Base-by-base conservation (phyloP, 2,113 vertebrate species). In the Gallinago undulata region DNA sequence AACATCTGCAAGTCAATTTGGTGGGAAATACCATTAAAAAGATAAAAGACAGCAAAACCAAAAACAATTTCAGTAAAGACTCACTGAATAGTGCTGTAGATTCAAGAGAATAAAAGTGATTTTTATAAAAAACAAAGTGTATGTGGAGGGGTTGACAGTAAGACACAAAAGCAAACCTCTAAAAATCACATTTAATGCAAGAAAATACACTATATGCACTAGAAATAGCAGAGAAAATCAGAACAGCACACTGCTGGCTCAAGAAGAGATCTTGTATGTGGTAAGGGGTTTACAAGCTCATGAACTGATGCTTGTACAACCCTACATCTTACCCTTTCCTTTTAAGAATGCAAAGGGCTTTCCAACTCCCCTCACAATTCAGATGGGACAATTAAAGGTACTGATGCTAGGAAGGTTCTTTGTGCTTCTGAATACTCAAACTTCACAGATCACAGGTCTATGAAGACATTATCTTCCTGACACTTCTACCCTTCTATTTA, bases 11-110 rank as follows among this genome's bases (percentile, higher is more conserved):
- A 94, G 81, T 82, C 77, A 87, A 14, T 94, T 96, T 87, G 12
- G 39, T 84, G 30, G 53, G 69, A 93, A 84, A 96, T 82, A 53
- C 45, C 48, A 95, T 89, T 84, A 76, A 82, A 89, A 91, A 82
- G 37, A 95, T 82, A 84, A 95, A 91, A 94, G 73, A 81, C 35
- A 96, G 85, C 27, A 95, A 94, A 96, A 72, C 45, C 1, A 75
- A 82, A 96, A 91, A 3, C 56, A 79, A 21, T 93, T 95, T 92
- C 55, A 70, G 25, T 74, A 86, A 83, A 79, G 41, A 21, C 7
- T 91, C 19, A 13, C 45, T 81, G 56, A 89, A 21, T 84, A 91
- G 45, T 68, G 17, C 53, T 75, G 17, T 28, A 92, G 33, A 84
- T 87, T 21, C 53, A 79, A 87, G 81, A 64, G 45, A 90, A 89